Evolutionary conservation across 2,888 invertebrate species (phyloP).

Genomic region (Ceratothoa steindachneri): DNA sequence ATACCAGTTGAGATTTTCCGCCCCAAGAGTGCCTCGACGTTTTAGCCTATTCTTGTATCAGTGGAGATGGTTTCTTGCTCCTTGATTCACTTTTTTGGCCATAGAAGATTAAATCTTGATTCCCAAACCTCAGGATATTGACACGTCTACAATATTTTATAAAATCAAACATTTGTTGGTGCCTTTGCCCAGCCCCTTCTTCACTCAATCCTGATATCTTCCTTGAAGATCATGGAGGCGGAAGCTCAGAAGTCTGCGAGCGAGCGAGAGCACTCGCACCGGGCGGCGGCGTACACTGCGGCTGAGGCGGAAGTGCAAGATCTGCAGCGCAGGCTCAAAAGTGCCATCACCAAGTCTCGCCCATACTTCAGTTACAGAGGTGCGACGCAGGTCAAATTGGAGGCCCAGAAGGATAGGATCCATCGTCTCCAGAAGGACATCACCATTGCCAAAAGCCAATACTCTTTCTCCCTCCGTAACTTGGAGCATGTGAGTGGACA

Average conservation of each 20-base stretch:
- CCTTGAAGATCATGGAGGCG: constrained; percentile 92
- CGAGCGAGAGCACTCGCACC: constrained; percentile 78
- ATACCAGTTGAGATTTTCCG: too few relatives aligned
- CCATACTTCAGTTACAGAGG: constrained; percentile 88
- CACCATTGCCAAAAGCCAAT: constrained; percentile 71
- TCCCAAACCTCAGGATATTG: too few relatives aligned
- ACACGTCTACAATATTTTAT: too few relatives aligned
- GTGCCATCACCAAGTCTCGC: constrained; percentile 78
- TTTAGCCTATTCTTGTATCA: too few relatives aligned
- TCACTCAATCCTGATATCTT: too few relatives aligned
- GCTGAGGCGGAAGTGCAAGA: constrained; percentile 68
- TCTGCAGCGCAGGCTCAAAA: constrained; percentile 71
- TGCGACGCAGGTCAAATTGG: constrained; percentile 76
- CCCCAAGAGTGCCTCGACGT: too few relatives aligned
- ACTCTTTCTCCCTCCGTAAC: constrained; percentile 74
- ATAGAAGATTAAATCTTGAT: too few relatives aligned
- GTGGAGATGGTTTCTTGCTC: too few relatives aligned
- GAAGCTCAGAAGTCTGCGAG: constrained; percentile 84
- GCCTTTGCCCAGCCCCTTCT: too few relatives aligned
- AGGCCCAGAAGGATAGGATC: constrained; percentile 78
- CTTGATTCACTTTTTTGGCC: too few relatives aligned
- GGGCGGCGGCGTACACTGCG: constrained; percentile 72
- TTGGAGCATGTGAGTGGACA: constrained; percentile 66
- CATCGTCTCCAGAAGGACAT: constrained; percentile 76
- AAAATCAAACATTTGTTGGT: too few relatives aligned